These are phyloP conservation scores for Pocota personata DNA, from an alignment of 2,888 invertebrate genomes.

Conservation along the genomic window DNA sequence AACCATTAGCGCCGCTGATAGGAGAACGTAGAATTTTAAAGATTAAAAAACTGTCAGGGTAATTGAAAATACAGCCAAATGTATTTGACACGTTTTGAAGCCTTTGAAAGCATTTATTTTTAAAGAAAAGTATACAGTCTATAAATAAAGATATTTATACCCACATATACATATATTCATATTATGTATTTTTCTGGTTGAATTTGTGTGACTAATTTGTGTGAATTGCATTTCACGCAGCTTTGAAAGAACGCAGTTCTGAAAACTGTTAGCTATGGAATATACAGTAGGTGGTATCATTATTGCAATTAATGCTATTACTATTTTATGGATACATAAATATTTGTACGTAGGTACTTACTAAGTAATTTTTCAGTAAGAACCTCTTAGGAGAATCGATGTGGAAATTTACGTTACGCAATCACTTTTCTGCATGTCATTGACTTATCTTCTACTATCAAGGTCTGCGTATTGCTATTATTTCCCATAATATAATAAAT, in stretches of 20 bases:
- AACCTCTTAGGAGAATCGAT: neutral
- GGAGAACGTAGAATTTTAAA: neutral
- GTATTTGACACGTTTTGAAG: neutral
- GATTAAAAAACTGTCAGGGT: neutral
- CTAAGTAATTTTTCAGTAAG: neutral
- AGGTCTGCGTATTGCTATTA: neutral
- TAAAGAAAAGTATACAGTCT: neutral
- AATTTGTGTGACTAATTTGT: neutral
- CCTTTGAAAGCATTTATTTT: neutral
- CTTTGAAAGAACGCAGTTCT: neutral
- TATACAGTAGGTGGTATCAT: neutral
- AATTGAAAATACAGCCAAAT: neutral
- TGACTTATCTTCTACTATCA: neutral
- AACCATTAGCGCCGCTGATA: neutral
- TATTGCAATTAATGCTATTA: neutral
- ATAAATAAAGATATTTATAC: neutral
- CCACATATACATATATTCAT: neutral
- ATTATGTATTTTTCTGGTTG: neutral
- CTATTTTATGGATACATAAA: neutral
- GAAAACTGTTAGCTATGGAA: neutral
- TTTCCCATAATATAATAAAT: neutral
- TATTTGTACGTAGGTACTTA: neutral
- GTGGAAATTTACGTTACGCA: constrained; percentile 26
- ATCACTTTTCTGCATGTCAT: neutral
- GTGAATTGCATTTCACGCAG: neutral